Evolutionary conservation across 2,797 vertebrate species (phyloP).

Genomic region (Myotis planiceps): DNA sequence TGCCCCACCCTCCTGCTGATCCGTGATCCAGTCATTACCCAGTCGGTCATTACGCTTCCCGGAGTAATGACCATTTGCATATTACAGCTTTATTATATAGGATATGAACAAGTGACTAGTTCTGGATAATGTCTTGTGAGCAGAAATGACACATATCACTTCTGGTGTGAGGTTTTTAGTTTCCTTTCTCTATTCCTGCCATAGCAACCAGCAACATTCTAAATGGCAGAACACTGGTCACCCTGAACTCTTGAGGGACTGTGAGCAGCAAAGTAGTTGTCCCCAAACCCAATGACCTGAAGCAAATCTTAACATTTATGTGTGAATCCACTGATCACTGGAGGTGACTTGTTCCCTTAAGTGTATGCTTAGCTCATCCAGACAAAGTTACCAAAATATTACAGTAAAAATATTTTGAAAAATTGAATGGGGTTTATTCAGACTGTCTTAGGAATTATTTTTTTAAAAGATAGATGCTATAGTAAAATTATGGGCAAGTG

Average conservation of each 20-base stretch:
- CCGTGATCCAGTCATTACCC: no score
- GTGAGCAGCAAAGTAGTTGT: not conserved
- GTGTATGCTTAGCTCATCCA: not conserved
- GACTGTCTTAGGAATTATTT: not conserved
- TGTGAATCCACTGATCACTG: not conserved
- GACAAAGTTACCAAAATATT: not conserved
- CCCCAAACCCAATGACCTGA: not conserved
- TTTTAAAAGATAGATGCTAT: not conserved
- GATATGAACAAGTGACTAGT: not conserved
- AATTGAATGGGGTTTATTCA: not conserved
- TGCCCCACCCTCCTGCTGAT: no score
- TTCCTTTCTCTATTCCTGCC: not conserved
- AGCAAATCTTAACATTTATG: not conserved
- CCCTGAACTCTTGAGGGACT: not conserved
- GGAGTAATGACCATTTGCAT: no score
- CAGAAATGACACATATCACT: not conserved
- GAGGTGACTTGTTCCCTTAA: not conserved
- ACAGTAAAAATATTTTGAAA: not conserved
- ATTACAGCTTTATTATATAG: no score
- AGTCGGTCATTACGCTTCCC: no score
- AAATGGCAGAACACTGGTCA: not conserved
- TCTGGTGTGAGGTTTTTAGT: not conserved
- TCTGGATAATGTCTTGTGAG: not conserved
- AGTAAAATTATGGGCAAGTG: not conserved
- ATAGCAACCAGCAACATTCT: not conserved